These are phyloP conservation scores for Thamnaconus septentrionalis DNA, from an alignment of 2,113 vertebrate species.

Conservation along the genomic window DNA sequence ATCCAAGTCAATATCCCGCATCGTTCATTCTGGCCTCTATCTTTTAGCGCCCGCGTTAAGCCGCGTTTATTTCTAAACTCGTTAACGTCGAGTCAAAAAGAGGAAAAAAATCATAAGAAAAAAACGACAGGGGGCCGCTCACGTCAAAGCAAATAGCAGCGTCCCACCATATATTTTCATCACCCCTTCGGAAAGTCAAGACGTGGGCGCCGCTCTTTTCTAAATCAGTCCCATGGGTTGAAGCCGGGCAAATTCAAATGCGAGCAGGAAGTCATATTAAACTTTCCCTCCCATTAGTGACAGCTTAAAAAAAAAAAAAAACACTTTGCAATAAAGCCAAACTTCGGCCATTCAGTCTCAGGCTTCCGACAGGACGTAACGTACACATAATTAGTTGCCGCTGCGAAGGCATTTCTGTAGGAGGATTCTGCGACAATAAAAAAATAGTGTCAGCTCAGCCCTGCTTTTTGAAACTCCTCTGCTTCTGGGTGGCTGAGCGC, in stretches of 20 bases:
- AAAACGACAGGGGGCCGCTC: too few species aligned
- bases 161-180: too few species aligned
- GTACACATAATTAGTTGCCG: conserved; percentile 69
- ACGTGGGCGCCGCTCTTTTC: too few species aligned
- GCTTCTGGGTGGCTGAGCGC: conserved; percentile 9
- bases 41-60: conserved; percentile 24
- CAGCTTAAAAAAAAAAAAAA: conserved; percentile 19
- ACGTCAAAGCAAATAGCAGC: too few species aligned
- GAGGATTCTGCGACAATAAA: conserved; percentile 1
- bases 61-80: conserved; percentile 23
- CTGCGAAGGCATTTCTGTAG: conserved; percentile 30
- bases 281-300: conserved; percentile 58
- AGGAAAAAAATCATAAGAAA: neutral
- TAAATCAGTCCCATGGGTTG: too few species aligned
- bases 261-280: conserved; percentile 58
- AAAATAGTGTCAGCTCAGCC: conserved; percentile 42
- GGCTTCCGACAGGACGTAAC: conserved; percentile 57
- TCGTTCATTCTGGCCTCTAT: conserved; percentile 47
- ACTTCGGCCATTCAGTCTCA: conserved; percentile 53
- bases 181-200: too few species aligned
- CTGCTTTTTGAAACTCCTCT: conserved; percentile 50
- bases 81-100: conserved; percentile 27
- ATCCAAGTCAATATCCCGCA: conserved; percentile 52
- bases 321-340: conserved; percentile 46
- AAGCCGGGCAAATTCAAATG: conserved; percentile 34